Evolutionary conservation across 2,888 invertebrate genomes (phyloP), one percentile per base, ranked within the genome.

Genomic region (Papilio elwesi): DNA sequence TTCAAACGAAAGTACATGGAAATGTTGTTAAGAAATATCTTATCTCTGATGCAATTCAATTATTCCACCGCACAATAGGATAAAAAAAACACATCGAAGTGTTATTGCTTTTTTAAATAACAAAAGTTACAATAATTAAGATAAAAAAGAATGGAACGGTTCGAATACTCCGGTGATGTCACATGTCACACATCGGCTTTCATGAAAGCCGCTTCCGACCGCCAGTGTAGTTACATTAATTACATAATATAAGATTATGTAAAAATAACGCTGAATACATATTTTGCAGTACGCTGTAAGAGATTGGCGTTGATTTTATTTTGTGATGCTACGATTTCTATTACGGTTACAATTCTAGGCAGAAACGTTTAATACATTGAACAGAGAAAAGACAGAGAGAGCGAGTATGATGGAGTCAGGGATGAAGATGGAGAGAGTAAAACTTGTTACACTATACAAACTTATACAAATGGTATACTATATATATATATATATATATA

Each of bases 231-330:
- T 26, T 26, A 67, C 62, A 63, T 52, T 62, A 72, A 62, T 68
- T 72, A 67, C 59, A 68, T 72, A 68, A 72, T 52, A 26, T 47
- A n/a, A n/a, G 26, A 62, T 71, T 71, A 71, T 71, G 59, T 71
- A 67, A 68, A 71, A 53, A 52, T 48, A 52, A 71, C 48, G 57
- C 57, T 71, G 47, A 62, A 71, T 57, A 36, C 13, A 63, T 43
- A 26, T 26, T 16, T 71, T 43, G 36, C 62, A 71, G 67, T 67
- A 67, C 67, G 63, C 49, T 55, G 55, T 38, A 6, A 49, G 12
- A 26, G 55, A 65, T n/a, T 15, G 38, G 11, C 12, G 51, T 10
- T 16, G 49, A n/a, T 47, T 13, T 0, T 26, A n/a, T 51, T 66
- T 48, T 43, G 0, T 12, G 7, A 47, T 55, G 11, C 16, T 10